These are phyloP conservation scores for Drosophila leontia DNA, from an alignment of 1,140 invertebrate species.

Conservation along the genomic window DNA sequence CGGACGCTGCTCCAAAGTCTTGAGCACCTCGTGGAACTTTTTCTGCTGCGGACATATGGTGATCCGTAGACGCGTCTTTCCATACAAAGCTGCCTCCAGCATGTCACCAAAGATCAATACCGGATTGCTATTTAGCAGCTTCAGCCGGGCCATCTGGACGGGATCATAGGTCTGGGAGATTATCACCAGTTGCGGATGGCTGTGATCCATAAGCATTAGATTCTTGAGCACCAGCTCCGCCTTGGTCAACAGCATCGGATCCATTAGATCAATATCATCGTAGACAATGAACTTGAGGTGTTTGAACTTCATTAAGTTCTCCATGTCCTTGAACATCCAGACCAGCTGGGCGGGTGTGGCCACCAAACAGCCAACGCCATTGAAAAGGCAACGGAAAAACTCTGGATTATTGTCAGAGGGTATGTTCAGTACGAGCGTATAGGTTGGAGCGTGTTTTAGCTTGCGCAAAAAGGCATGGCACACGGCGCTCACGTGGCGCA, in stretches of 20 bases:
- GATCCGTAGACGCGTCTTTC: slow-evolving; percentile 23
- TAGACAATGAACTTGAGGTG: slow-evolving; percentile 38
- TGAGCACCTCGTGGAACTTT: slow-evolving; percentile 23
- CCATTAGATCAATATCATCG: slow-evolving; percentile 62
- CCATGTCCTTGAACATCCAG: slow-evolving; percentile 7
- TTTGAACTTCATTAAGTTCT: background rate
- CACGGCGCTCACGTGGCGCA: slow-evolving; percentile 25
- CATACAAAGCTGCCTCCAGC: slow-evolving; percentile 63
- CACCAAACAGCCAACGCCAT: slow-evolving; percentile 52
- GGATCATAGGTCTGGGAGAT: slow-evolving; percentile 32
- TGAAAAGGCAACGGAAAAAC: slow-evolving; percentile 40
- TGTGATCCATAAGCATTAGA: background rate
- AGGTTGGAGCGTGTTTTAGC: slow-evolving; percentile 2
- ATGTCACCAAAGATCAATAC: slow-evolving; percentile 58
- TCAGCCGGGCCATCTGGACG: slow-evolving; percentile 12
- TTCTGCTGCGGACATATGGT: background rate
- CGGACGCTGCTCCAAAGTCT: slow-evolving; percentile 30
- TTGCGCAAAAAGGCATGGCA: slow-evolving; percentile 41
- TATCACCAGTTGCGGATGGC: slow-evolving; percentile 44
- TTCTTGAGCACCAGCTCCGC: slow-evolving; percentile 1
- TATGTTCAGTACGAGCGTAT: slow-evolving; percentile 30
- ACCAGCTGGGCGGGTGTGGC: slow-evolving; percentile 54
- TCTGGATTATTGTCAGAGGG: slow-evolving; percentile 7
- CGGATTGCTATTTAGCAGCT: slow-evolving; percentile 12
- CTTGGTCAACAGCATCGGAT: background rate